Conservation (phyloP, 2,113 vertebrate species). For the Elgaria multicarinata region DNA sequence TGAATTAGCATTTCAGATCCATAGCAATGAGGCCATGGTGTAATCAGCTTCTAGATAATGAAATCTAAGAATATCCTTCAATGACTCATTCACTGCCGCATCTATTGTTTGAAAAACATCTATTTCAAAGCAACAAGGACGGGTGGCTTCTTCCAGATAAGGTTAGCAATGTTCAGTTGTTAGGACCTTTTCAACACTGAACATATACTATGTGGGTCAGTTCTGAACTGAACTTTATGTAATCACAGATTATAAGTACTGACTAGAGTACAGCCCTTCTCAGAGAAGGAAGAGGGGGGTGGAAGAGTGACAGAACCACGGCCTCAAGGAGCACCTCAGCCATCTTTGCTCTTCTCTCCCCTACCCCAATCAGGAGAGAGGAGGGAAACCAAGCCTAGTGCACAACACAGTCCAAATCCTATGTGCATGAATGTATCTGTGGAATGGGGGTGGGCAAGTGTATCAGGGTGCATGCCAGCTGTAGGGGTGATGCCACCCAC, state of each 20-base stretch:
- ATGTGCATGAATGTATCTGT: too few species aligned
- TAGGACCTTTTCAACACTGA: neutral
- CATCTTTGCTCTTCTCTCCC: too few species aligned
- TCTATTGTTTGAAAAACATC: neutral
- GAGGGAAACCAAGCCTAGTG: too few species aligned
- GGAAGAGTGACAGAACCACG: too few species aligned
- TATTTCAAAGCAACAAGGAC: rapidly evolving
- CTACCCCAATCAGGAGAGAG: too few species aligned
- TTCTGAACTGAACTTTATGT: neutral
- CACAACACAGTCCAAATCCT: too few species aligned
- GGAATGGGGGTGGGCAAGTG: too few species aligned
- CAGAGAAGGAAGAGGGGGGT: too few species aligned
- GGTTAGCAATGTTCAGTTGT: neutral
- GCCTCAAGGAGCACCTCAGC: too few species aligned
- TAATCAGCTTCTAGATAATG: neutral
- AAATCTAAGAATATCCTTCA: slow-evolving; percentile 26
- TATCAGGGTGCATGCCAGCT: too few species aligned
- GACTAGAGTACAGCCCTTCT: too few species aligned
- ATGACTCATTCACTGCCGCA: neutral
- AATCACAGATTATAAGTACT: neutral
- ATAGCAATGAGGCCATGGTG: neutral
- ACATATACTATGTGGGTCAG: neutral
- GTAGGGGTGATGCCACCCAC: too few species aligned
- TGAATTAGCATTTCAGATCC: neutral
- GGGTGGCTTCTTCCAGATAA: neutral